A percentile compares a stretch with the other conserved stretches of the same genome.
Conservation (phyloP, 2,888 invertebrate genomes). For the Dusona sp. region DNA sequence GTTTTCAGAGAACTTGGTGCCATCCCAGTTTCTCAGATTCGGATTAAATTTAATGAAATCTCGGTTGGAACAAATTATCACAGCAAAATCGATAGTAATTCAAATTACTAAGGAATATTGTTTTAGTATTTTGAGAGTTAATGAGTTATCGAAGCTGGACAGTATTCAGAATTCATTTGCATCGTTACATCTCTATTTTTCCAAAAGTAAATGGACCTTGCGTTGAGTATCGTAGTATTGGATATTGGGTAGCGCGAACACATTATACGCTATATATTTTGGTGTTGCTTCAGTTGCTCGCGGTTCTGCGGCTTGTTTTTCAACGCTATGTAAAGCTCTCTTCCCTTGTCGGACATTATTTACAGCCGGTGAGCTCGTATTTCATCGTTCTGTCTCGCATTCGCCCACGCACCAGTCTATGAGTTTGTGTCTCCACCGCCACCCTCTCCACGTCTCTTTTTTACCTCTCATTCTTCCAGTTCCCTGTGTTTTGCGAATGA, state of each 20-base stretch:
- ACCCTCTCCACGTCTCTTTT: not conserved
- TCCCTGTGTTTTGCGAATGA: slow-evolving; percentile 25
- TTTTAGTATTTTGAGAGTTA: not conserved
- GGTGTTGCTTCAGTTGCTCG: slow-evolving; percentile 20
- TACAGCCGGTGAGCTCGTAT: slow-evolving; percentile 68
- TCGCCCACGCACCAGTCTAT: slow-evolving; percentile 49
- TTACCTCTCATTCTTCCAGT: slow-evolving; percentile 17
- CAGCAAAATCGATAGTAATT: not conserved
- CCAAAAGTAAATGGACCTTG: not conserved
- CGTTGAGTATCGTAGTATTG: slow-evolving; percentile 23
- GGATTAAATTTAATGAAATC: not conserved
- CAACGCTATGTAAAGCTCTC: slow-evolving; percentile 19
- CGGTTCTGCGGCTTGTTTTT: not conserved
- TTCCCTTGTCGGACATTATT: slow-evolving; percentile 67
- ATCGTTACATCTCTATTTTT: slow-evolving; percentile 24
- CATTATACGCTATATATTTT: slow-evolving; percentile 13
- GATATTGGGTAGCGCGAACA: slow-evolving; percentile 17
- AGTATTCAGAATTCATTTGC: slow-evolving; percentile 19
- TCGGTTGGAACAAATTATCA: not conserved
- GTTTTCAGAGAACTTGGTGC: not conserved
- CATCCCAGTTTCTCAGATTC: not conserved
- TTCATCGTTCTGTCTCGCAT: slow-evolving; percentile 69
- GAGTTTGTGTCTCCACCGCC: slow-evolving; percentile 17
- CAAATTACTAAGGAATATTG: not conserved
- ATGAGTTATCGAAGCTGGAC: slow-evolving; percentile 5